Base-by-base conservation (phyloP, 2,113 vertebrate genomes). In the Vidua chalybeata region DNA sequence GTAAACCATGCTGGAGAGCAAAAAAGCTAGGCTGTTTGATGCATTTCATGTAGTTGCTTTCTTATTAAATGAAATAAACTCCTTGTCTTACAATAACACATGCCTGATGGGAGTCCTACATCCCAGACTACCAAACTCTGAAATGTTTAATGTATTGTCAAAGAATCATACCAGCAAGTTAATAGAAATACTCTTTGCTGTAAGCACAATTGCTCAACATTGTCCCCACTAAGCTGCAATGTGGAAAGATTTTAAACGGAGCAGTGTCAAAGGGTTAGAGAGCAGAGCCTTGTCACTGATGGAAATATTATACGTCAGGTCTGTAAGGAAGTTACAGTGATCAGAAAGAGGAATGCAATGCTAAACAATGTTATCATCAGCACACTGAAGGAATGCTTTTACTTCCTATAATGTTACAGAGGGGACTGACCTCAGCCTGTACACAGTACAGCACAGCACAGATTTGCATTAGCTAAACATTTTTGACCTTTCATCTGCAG, bases 381-480 rank as follows among this genome's bases (percentile, higher is more conserved):
- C 15, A 5, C 48, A 51, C 62, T 77, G 84, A 87, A 82, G 92
- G 94, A 89, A 92, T 93, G 77, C 69, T 93, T 92, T 97, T 45
- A 55, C 82, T 93, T 97, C 86, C 95, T 94, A 6, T 68, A 80
- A 69, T 48, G 59, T 84, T 92, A 87, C 61, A 66, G 48, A 90
- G 43, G 30, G 61, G 71, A 12, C n/a, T 73, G 86, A 90, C 74
- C 82, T 92, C 81, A 83, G 89, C 77, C 93, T 89, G 43, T 69
- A 78, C 59, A 61, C 84, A 89, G 81, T 64, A 90, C 63, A 92
- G 58, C 8, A 13, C 86, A 90, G 89, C 64, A 94, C 84, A 95
- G 73, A 86, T 67, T 94, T 94, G 85, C 74, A 89, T 96, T 95
- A 96, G 83, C 67, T 96, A 97, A 97, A 96, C 89, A 94, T 96